Percentiles rank a stretch among this genome's conserved stretches.
These are phyloP conservation scores for Cheilosia soror DNA, from an alignment of 2,888 invertebrate genomes.

Conservation along the genomic window DNA sequence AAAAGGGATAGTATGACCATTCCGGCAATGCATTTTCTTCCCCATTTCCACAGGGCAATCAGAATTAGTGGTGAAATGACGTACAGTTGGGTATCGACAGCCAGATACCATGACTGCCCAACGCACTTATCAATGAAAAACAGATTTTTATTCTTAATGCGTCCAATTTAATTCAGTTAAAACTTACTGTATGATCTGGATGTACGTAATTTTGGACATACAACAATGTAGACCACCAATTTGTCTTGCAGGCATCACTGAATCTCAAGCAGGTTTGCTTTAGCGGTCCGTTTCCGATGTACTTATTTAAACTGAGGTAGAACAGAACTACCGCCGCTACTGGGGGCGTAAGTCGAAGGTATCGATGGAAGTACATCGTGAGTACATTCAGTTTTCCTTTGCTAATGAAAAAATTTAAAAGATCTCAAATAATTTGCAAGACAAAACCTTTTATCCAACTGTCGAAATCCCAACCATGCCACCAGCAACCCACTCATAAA, in stretches of 20 bases:
- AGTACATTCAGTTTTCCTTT: slow-evolving; percentile 81
- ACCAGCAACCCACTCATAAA: slow-evolving; percentile 86
- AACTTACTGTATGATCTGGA: slow-evolving; percentile 80
- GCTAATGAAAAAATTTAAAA: slow-evolving; percentile 42
- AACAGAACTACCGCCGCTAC: slow-evolving; percentile 84
- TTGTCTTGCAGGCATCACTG: slow-evolving; percentile 80
- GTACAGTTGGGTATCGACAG: slow-evolving; percentile 86
- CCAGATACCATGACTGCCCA: slow-evolving; percentile 86
- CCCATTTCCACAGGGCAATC: slow-evolving; percentile 84
- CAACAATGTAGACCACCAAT: slow-evolving; percentile 84
- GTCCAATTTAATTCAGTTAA: background rate
- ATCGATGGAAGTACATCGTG: slow-evolving; percentile 83
- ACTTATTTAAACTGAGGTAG: slow-evolving; percentile 84
- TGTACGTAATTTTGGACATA: slow-evolving; percentile 84
- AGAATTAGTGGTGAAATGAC: slow-evolving; percentile 85
- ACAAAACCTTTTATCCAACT: slow-evolving; percentile 81
- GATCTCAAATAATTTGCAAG: background rate
- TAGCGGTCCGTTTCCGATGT: slow-evolving; percentile 85
- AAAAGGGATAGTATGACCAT: slow-evolving; percentile 78
- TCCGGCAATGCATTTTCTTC: slow-evolving; percentile 80
- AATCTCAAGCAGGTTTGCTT: slow-evolving; percentile 84
- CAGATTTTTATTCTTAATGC: background rate
- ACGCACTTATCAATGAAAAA: slow-evolving; percentile 82
- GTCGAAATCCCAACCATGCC: slow-evolving; percentile 82
- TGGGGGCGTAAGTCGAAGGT: slow-evolving; percentile 85